phyloP scores from a whole-genome alignment of 2,797 vertebrate genomes.

The Acrossocheilus fasciatus region DNA sequence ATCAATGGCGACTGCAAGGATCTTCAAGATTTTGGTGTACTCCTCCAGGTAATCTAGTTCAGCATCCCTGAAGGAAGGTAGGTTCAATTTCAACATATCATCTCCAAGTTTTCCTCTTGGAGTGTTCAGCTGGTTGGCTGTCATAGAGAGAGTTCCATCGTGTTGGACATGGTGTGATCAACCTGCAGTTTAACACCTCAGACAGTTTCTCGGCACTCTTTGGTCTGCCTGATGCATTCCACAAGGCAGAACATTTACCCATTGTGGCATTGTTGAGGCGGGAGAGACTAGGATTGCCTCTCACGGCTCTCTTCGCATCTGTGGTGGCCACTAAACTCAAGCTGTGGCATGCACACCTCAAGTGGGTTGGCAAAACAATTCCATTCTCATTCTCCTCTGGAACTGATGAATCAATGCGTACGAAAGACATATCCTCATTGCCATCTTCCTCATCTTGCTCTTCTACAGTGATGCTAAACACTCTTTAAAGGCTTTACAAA shows the following conservation, averaged over 20 bases:
- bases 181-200: neutral
- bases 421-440: neutral
- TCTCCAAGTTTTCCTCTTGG: no score
- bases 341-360: neutral
- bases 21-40: no score
- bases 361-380: slow-evolving; percentile 4
- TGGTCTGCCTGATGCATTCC: neutral
- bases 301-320: neutral
- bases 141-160: neutral
- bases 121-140: neutral
- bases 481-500: neutral
- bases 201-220: neutral
- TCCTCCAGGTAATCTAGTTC: no score
- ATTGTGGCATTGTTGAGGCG: neutral
- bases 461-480: neutral
- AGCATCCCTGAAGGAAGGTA: no score
- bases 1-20: neutral
- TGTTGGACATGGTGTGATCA: neutral
- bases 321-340: neutral
- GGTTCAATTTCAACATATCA: no score
- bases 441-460: neutral
- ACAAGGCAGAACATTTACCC: neutral
- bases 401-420: neutral
- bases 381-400: neutral
- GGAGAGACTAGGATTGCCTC: neutral